Evolutionary conservation across 2,113 vertebrate species (phyloP).

Genomic region (human (Homo sapiens)): DNA sequence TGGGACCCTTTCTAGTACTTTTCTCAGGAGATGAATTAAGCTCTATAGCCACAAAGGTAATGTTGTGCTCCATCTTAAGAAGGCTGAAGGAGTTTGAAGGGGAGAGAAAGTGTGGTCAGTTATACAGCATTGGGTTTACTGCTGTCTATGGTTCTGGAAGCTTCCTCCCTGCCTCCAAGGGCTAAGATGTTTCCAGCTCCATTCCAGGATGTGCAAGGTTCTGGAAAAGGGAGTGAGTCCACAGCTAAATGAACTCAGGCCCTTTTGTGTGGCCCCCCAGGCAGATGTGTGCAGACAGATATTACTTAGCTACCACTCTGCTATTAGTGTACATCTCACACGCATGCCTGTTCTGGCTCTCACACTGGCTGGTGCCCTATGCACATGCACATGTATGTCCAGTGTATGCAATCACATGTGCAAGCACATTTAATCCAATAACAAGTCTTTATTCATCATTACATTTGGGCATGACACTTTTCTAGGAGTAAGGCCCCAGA

Average conservation of each 20-base stretch:
- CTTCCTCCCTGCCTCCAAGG: not conserved
- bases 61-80: not conserved
- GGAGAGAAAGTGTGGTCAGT: not conserved
- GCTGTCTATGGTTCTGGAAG: not conserved
- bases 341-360: accelerated
- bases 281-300: too few species aligned
- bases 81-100: not conserved
- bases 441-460: not conserved
- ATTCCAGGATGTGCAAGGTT: not conserved
- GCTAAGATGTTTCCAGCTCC: not conserved
- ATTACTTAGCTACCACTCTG: not conserved
- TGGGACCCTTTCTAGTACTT: conserved; percentile 82
- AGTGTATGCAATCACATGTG: not conserved
- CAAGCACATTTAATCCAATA: not conserved
- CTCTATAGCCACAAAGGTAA: conserved; percentile 84
- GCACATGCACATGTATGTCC: not conserved
- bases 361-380: not conserved
- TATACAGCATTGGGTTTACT: not conserved
- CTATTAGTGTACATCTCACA: not conserved
- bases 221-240: not conserved
- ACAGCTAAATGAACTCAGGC: too few species aligned
- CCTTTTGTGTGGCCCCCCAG: accelerated
- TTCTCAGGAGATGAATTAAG: conserved; percentile 84
- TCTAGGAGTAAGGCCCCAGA: not conserved
- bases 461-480: not conserved